Evolutionary conservation across 2,888 invertebrate genomes (phyloP), one percentile per base, ranked within the genome.

Genomic region (Troides helena): DNA sequence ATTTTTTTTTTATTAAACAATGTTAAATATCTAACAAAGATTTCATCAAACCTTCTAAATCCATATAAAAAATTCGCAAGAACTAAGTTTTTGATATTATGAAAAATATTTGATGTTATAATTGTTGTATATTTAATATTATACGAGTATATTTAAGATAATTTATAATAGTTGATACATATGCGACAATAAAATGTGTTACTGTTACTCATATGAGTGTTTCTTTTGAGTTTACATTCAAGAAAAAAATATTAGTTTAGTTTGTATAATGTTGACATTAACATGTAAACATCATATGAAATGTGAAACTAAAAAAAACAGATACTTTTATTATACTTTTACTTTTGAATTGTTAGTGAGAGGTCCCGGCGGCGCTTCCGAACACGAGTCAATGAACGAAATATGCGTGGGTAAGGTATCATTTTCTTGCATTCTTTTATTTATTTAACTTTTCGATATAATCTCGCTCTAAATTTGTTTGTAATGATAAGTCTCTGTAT

Each of bases 401-500:
- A 59, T n/a, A 57, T 43, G 39, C 57, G 39, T 23, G 21, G 21
- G n/a, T 12, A 23, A 57, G 58, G 39, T 62, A 46, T 69, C 12
- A 66, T 63, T 62, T 65, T 58, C 65, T 65, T 62, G 62, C 61
- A 68, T 68, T 61, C 43, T 53, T 69, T 73, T 70, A 64, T 71
- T 72, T 68, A 39, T 39, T 72, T 68, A 60, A 66, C 72, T 70
- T 76, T 74, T 76, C 73, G 64, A 73, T 70, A 30, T 67, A 68
- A 74, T 69, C 68, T 70, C 68, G 74, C 73, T 4, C 14, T 50
- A 78, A 79, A 81, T 80, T 74, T 75, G 74, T 76, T 77, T 78
- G 72, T 81, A 81, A 83, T 81, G 77, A 78, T 72, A 71, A 21
- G 75, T 69, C 62, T 71, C 25, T 71, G 67, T 74, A 69, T 73